Conservation (phyloP, 2,113 vertebrate species). For the Hippocampus barbouri region DNA sequence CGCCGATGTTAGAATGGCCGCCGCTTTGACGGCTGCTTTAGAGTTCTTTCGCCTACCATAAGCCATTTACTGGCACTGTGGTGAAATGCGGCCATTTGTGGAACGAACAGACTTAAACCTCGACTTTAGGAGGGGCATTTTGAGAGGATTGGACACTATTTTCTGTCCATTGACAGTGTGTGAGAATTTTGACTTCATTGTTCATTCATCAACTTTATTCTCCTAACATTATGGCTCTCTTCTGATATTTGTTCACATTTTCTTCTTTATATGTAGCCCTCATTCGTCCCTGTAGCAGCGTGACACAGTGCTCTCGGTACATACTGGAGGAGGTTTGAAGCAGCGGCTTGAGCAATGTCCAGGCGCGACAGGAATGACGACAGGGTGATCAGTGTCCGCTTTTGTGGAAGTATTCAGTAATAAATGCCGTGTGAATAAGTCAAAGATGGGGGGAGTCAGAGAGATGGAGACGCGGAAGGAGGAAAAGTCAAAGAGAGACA, state of each 20-base stretch:
- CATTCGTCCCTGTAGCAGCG: neutral
- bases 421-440: constrained; percentile 59
- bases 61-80: no score
- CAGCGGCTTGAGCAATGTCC: neutral
- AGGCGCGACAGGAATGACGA: constrained; percentile 27
- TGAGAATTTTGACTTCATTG: no score
- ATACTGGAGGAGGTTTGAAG: constrained; percentile 9
- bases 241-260: neutral
- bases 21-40: no score
- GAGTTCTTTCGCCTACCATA: no score
- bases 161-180: no score
- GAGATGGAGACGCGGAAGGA: constrained; percentile 54
- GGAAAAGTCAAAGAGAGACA: constrained; percentile 54
- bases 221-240: neutral
- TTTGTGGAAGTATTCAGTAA: constrained; percentile 38
- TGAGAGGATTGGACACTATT: no score
- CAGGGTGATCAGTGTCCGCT: constrained; percentile 38
- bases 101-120: no score
- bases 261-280: neutral
- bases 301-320: neutral
- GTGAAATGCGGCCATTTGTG: no score
- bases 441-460: constrained; percentile 41
- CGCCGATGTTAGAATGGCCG: no score
- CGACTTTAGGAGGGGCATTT: no score
- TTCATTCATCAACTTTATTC: neutral